phyloP scores from a whole-genome alignment of 2,113 vertebrate species.

The Brienomyrus brachyistius region DNA sequence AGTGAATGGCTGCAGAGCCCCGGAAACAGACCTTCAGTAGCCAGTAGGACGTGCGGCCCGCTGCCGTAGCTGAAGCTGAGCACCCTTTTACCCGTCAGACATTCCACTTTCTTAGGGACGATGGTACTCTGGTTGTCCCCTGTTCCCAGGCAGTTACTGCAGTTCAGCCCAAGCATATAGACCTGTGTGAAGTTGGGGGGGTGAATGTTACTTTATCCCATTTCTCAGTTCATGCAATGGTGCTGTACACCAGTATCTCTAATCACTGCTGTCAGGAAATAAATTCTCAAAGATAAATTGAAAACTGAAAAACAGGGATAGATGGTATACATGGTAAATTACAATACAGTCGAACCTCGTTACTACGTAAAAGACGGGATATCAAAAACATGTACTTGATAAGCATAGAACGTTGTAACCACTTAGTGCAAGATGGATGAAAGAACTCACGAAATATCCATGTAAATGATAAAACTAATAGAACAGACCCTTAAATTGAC shows the following conservation, averaged over 20 bases:
- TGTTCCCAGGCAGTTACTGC: conserved; percentile 89
- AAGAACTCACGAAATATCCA: too few relatives aligned
- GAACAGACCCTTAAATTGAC: too few relatives aligned
- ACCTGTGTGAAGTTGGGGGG: conserved; percentile 59
- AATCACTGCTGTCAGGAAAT: background rate
- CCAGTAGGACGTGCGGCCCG: conserved; percentile 87
- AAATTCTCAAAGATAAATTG: background rate
- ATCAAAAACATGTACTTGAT: too few relatives aligned
- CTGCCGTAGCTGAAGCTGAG: conserved; percentile 87
- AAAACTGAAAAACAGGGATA: background rate
- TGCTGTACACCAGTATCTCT: background rate
- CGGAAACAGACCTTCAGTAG: conserved; percentile 72
- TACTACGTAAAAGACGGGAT: too few relatives aligned
- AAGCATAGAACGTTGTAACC: too few relatives aligned
- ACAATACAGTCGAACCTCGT: too few relatives aligned
- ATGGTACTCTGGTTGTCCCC: conserved; percentile 91
- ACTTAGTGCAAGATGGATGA: too few relatives aligned
- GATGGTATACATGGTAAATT: too few relatives aligned
- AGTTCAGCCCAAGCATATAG: conserved; percentile 88
- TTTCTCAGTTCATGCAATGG: background rate
- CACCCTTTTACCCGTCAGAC: conserved; percentile 85
- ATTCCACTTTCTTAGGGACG: conserved; percentile 84
- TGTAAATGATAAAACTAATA: too few relatives aligned
- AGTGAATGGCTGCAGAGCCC: background rate
- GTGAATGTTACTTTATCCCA: background rate